Evolutionary conservation across 2,113 vertebrate species (phyloP).

Genomic region (Saguinus midas): DNA sequence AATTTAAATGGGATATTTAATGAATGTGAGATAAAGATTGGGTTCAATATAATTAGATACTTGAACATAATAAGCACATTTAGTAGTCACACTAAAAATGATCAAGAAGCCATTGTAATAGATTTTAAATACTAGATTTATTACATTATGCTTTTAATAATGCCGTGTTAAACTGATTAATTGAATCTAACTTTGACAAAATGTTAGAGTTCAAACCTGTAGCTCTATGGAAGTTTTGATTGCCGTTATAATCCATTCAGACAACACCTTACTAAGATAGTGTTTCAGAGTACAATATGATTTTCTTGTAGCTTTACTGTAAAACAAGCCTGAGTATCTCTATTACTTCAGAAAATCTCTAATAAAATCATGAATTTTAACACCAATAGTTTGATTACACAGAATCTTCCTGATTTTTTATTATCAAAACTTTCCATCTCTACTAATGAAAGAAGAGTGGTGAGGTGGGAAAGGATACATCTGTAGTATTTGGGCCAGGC

Average conservation of each 20-base stretch:
- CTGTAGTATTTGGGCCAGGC: neutral
- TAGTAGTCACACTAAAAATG: slow-evolving; percentile 37
- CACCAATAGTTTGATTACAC: neutral
- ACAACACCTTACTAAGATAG: neutral
- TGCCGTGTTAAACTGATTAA: slow-evolving; percentile 56
- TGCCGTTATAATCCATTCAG: slow-evolving; percentile 42
- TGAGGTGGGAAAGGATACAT: neutral
- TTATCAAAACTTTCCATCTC: neutral
- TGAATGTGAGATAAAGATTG: neutral
- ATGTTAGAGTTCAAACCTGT: neutral
- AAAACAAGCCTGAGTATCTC: neutral
- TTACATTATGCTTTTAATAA: slow-evolving; percentile 47
- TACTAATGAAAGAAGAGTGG: neutral
- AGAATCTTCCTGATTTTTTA: slow-evolving; percentile 3
- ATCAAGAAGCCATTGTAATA: slow-evolving; percentile 44
- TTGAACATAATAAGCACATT: slow-evolving; percentile 57
- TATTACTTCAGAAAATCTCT: neutral
- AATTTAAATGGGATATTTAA: slow-evolving; percentile 39
- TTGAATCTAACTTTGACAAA: slow-evolving; percentile 25
- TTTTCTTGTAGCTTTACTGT: neutral
- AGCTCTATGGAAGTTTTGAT: slow-evolving; percentile 15
- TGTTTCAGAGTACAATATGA: neutral
- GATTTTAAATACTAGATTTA: slow-evolving; percentile 44
- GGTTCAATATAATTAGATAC: slow-evolving; percentile 56
- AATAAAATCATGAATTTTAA: neutral